Evolutionary conservation across 2,113 vertebrate genomes (phyloP), one percentile per base, ranked within the genome.

Genomic region (Nymphicus hollandicus): DNA sequence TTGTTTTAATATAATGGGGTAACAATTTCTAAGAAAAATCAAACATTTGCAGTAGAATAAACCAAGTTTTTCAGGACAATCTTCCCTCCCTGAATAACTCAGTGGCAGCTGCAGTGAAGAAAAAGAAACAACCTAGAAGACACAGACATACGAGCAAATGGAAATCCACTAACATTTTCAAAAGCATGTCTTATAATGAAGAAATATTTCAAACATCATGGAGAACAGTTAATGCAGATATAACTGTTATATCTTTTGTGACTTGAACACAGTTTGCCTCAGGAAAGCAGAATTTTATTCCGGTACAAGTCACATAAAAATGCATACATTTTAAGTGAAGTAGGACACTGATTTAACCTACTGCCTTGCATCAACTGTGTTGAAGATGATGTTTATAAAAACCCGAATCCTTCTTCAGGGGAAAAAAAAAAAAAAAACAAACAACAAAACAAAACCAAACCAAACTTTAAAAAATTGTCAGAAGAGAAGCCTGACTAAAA

Each of bases 91-190:
- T 7, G 15, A 61, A 7, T 44, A 95, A 92, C 13, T 20, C 20
- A 19, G 23, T 7, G 47, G 31, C 29, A 81, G 13, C 41, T 5
- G 5, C 7, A 69, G 4, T 2, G 13, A 64, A 78, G 10, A 24
- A 49, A 53, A 70, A 53, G 43, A 4, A 23, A 4, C 2, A 41
- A 63, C 9, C 31, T 11, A 31, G 4, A 53, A 46, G 17, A 68
- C 6, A 58, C 3, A 0, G 14, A 60, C 5, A 28, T 4, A 31
- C 0, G 3, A 28, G 12, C 50, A 84, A 47, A 39, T 24, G 37
- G 15, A 52, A 70, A 84, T 9, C 7, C 60, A 69, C 39, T 37
- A 43, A 65, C 14, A 52, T 43, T 83, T 68, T 72, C 22, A 69
- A 85, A 50, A 13, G 46, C 13, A 27, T 0, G 0, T 11, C 46